Evolutionary conservation across 2,888 invertebrate genomes (phyloP).

Genomic region (Cataglyphis cursor): DNA sequence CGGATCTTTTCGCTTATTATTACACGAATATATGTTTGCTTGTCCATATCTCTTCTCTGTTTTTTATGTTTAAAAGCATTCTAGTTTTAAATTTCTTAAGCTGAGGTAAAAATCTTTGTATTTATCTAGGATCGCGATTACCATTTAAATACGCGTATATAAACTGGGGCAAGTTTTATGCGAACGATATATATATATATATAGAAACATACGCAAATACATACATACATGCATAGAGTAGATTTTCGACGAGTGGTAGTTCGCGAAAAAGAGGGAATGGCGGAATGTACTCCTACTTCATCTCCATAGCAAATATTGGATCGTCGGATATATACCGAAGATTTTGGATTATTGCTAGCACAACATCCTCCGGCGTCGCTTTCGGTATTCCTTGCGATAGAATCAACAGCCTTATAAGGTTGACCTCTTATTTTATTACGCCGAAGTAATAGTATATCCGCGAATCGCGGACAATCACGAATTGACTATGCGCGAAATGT

Average conservation of each 20-base stretch:
- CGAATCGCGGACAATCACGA: constrained; percentile 9
- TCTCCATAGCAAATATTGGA: constrained; percentile 84
- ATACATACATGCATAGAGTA: neutral
- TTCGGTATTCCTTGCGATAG: constrained; percentile 74
- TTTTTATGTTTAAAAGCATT: neutral
- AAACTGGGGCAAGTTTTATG: constrained; percentile 13
- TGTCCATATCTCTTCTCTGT: neutral
- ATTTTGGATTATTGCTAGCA: constrained; percentile 83
- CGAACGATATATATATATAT: neutral
- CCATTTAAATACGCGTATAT: neutral
- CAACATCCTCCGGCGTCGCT: constrained; percentile 77
- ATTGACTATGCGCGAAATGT: neutral
- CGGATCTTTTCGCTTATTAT: neutral
- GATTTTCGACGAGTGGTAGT: constrained; percentile 22
- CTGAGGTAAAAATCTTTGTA: constrained; percentile 8
- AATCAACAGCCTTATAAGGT: constrained; percentile 35
- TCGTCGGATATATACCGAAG: constrained; percentile 80
- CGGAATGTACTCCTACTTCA: constrained; percentile 71
- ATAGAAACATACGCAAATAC: neutral
- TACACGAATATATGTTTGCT: neutral
- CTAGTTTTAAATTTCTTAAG: neutral
- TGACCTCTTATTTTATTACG: constrained; percentile 69
- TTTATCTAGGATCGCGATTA: neutral
- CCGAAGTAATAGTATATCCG: neutral
- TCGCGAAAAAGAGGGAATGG: constrained; percentile 40